These are phyloP conservation scores for Aethina tumida DNA, from an alignment of 1,140 invertebrate species.

Conservation along the genomic window DNA sequence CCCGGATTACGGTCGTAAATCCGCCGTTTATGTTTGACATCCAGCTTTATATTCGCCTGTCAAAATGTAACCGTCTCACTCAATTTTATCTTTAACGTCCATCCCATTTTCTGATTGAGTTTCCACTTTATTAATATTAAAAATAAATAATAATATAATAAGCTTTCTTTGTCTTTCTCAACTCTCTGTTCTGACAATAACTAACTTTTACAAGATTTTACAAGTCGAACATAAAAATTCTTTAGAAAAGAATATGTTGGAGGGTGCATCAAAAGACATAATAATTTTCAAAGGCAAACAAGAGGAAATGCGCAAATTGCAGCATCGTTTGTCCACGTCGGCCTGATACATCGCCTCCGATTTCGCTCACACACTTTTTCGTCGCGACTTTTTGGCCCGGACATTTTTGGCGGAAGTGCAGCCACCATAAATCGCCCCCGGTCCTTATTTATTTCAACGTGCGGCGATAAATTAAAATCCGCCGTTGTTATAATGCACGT, in stretches of 20 bases:
- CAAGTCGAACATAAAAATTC: too few relatives aligned
- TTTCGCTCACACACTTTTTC: slow-evolving; percentile 21
- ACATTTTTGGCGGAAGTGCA: slow-evolving; percentile 10
- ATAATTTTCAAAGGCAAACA: slow-evolving; percentile 3
- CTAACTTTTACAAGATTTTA: too few relatives aligned
- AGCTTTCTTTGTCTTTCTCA: slow-evolving; percentile 7
- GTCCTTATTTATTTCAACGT: too few relatives aligned
- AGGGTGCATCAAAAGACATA: background rate
- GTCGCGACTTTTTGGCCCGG: slow-evolving; percentile 10
- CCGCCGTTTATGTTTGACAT: too few relatives aligned
- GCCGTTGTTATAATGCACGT: too few relatives aligned
- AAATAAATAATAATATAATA: slow-evolving; percentile 7
- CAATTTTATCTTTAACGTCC: too few relatives aligned
- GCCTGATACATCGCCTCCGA: slow-evolving; percentile 19
- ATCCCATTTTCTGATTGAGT: too few relatives aligned
- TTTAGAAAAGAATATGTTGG: background rate
- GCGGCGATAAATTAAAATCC: too few relatives aligned
- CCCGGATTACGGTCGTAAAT: too few relatives aligned
- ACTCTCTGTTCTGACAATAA: too few relatives aligned
- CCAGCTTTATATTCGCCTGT: too few relatives aligned
- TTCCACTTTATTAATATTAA: background rate
- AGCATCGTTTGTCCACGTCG: slow-evolving; percentile 20
- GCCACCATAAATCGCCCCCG: slow-evolving; percentile 6
- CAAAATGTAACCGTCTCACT: too few relatives aligned
- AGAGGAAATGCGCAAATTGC: slow-evolving; percentile 23